Percentiles rank a stretch among this genome's conserved stretches.
phyloP scores from a whole-genome alignment of 1,140 invertebrate species.

The Contarinia nasturtii region DNA sequence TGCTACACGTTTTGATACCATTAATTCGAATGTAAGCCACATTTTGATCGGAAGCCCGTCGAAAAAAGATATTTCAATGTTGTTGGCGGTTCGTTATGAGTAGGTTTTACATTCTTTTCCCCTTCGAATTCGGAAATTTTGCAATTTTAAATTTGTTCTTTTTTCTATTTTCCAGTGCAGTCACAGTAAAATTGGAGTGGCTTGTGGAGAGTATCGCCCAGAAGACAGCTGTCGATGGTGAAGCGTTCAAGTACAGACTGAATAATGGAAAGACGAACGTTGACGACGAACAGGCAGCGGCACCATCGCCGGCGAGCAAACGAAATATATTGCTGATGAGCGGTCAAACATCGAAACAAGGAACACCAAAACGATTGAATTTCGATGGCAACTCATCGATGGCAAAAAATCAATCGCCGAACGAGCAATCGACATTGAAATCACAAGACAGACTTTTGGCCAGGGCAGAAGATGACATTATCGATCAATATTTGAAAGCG shows the following conservation, averaged over 20 bases:
- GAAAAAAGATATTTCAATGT: conserved; percentile 1
- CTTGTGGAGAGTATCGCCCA: conserved; percentile 47
- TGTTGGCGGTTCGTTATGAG: not conserved
- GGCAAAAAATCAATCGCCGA: not conserved
- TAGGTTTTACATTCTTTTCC: not conserved
- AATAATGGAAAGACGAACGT: conserved; percentile 11
- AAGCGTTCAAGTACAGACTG: conserved; percentile 25
- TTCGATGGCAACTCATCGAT: not conserved
- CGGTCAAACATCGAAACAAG: not conserved
- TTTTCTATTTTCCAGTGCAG: conserved; percentile 27
- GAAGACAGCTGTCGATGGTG: conserved; percentile 35
- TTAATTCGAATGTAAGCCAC: conserved; percentile 61
- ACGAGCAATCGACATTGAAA: no score
- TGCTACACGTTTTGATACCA: conserved; percentile 54
- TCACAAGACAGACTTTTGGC: no score
- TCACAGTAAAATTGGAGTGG: conserved; percentile 51
- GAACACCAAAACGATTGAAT: not conserved
- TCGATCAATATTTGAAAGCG: no score
- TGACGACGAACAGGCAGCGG: conserved; percentile 13
- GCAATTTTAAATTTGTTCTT: not conserved
- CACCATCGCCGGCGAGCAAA: conserved; percentile 42
- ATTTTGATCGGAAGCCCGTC: conserved; percentile 46
- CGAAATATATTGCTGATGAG: conserved; percentile 11
- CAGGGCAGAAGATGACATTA: no score
- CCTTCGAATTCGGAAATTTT: not conserved